phyloP scores from a whole-genome alignment of 1,140 invertebrate species.

The Helicoverpa zea region DNA sequence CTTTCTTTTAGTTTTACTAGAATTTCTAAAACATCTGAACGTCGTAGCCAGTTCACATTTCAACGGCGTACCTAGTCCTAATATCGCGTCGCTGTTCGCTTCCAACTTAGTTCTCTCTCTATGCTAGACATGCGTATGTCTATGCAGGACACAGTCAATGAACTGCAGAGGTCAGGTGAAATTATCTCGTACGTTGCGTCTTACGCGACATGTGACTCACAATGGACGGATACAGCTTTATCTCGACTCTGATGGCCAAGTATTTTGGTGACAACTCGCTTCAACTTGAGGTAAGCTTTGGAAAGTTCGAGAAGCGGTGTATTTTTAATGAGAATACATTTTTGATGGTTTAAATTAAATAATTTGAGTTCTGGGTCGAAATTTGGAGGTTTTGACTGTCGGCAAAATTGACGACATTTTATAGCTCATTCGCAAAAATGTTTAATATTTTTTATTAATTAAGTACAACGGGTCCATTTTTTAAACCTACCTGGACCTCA shows the following conservation, averaged over 20 bases:
- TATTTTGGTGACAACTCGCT: slow-evolving; percentile 60
- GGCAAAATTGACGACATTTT: no score
- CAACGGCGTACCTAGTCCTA: no score
- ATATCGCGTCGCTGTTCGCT: slow-evolving; percentile 27
- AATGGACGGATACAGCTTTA: slow-evolving; percentile 74
- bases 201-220: slow-evolving; percentile 80
- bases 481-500: no score
- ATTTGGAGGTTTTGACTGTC: no score
- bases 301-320: background rate
- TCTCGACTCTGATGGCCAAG: slow-evolving; percentile 62
- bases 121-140: slow-evolving; percentile 81
- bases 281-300: background rate
- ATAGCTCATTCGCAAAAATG: no score
- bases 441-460: no score
- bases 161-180: slow-evolving; percentile 85
- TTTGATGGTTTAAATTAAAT: background rate
- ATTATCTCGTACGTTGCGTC: slow-evolving; percentile 79
- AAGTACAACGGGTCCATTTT: no score
- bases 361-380: no score
- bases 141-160: slow-evolving; percentile 84
- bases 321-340: background rate
- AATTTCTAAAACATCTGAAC: no score
- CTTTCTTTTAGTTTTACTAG: no score
- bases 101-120: slow-evolving; percentile 56
- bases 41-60: no score